Evolutionary conservation across 2,888 invertebrate species (phyloP), one percentile per base, ranked within the genome.

Genomic region (Myathropa florea): DNA sequence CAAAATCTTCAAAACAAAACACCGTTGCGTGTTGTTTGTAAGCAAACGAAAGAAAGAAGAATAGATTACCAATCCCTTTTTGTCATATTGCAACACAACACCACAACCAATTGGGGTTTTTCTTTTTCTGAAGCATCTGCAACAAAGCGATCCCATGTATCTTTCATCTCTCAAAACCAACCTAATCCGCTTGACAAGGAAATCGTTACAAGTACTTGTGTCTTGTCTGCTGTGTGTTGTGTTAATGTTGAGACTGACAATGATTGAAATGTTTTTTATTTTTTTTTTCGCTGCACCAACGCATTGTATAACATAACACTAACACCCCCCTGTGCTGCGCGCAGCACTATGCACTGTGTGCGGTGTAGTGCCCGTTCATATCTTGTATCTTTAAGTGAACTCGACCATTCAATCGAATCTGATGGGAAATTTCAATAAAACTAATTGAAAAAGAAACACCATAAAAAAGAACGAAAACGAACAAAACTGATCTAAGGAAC

Each of bases 371-470:
- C 24, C 30, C 28, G 30, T 53, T 21, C 21, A 36, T 75, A 28
- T 33, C 53, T 33, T 24, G 30, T 46, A 71, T 71, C 71, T 24
- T 24, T 46, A 67, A 76, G 70, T 75, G 75, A 75, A 65, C 65
- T 80, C 39, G 75, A n/a, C 70, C 24, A 65, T 80, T 39, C 39
- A 75, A 68, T 65, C 64, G 30, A 28, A 70, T 72, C 28, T 68
- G 60, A 80, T 60, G 80, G 46, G 36, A 70, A 68, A 76, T 75
- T 76, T 82, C 59, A 70, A 75, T 81, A 70, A 36, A 75, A 26
- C 60, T 24, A 63, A 68, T 79, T 65, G 65, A 14, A 63, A 68
- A 55, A 55, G 36, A 68, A 77, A 57, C 21, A 55, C 23, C 21
- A 55, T 21, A 21, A 2, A 55, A 55, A 21, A 23, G 9, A 23